phyloP scores from a whole-genome alignment of 2,113 vertebrate species.

The Apteryx mantelli region DNA sequence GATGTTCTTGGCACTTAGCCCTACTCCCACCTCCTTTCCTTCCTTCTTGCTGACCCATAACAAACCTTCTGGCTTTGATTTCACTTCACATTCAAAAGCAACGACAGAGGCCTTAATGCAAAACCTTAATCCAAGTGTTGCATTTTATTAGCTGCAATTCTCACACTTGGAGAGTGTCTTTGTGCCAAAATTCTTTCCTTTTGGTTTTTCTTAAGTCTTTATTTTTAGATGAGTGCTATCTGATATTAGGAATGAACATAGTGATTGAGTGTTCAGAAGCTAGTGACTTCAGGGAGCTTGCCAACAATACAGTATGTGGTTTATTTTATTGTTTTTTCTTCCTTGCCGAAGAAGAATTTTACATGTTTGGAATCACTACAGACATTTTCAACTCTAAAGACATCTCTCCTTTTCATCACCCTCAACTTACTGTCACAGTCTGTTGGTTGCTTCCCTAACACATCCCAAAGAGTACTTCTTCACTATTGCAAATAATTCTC shows the following conservation, averaged over 20 bases:
- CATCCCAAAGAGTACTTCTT: background rate
- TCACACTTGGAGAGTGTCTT: background rate
- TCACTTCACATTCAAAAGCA: constrained; percentile 25
- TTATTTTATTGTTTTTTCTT: background rate
- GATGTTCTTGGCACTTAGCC: constrained; percentile 32
- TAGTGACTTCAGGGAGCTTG: background rate
- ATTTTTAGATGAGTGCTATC: background rate
- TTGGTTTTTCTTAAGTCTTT: background rate
- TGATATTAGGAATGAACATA: background rate
- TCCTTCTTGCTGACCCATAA: constrained; percentile 49
- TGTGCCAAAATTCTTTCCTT: constrained; percentile 12
- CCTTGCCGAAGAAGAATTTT: background rate
- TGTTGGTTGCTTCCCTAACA: background rate
- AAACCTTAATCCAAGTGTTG: background rate
- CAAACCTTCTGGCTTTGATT: constrained; percentile 50
- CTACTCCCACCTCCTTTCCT: background rate
- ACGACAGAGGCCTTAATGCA: background rate
- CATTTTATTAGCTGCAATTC: constrained; percentile 11
- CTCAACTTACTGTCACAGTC: background rate
- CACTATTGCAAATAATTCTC: background rate
- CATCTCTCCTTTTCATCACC: background rate
- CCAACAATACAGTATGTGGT: background rate
- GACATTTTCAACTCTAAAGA: background rate
- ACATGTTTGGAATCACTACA: background rate
- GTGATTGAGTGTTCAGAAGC: background rate